Base-by-base conservation (phyloP, 2,113 vertebrate genomes). In the Plectropomus leopardus region DNA sequence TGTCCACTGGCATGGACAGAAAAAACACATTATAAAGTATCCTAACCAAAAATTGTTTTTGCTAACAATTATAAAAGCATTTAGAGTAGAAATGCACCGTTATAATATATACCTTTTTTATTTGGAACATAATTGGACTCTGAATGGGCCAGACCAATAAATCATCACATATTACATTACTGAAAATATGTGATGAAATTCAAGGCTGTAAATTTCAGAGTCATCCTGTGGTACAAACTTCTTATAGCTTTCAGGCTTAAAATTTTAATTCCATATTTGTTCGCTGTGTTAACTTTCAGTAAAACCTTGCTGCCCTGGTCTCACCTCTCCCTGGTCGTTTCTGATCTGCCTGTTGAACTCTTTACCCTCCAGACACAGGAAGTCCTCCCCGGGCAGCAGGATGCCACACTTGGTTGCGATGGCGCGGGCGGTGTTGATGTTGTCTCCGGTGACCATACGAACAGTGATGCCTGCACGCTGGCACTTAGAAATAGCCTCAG, bases 391-490 rank as follows among this genome's bases (percentile, higher is more conserved):
- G 0, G 97, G 96, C 82, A 93, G 92, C 84, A 99, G 83, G 89
- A 99, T 99, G 89, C 98, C 97, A 30, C 98, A 99, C 88, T 99
- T 99, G 83, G 96, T 96, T 68, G 98, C 98, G 0, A 99, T 99
- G 92, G 98, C 98, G 0, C 98, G 95, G 24, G 98, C 98, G 0
- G 98, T 99, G 93, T 99, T 99, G 94, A 99, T 96, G 84, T 99
- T 99, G 93, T 99, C 98, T 24, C 98, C 98, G 0, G 98, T 99
- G 70, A 99, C 98, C 98, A 99, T 99, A 5, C 98, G 95, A 1
- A 99, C 98, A 0, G 97, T 98, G 90, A 99, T 99, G 9, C 98
- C 98, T 0, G 98, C 97, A 2, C 93, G 95, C 87, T 97, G 98
- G 87, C 98, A 99, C 86, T 98, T 98, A 3, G 92, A 1, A 34